Evolutionary conservation across 2,888 invertebrate genomes (phyloP).

Genomic region (Furcula furcula): DNA sequence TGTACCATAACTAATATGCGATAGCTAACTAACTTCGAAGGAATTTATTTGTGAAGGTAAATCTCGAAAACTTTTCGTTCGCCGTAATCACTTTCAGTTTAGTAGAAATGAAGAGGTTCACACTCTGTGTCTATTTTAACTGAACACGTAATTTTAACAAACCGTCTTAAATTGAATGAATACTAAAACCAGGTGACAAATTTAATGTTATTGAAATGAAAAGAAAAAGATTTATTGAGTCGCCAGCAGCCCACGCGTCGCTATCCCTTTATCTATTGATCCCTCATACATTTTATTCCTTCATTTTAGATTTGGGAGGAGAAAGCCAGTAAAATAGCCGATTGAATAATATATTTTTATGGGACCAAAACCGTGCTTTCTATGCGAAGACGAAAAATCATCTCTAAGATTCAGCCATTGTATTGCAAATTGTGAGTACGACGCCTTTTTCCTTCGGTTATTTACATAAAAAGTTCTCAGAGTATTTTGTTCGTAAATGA

Average conservation of each 20-base stretch:
- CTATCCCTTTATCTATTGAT: constrained; percentile 52
- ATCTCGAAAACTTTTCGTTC: constrained; percentile 29
- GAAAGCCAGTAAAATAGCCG: constrained; percentile 67
- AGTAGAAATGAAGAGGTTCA: constrained; percentile 29
- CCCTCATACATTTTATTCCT: constrained; percentile 63
- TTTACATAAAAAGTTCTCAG: constrained; percentile 70
- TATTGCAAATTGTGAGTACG: constrained; percentile 78
- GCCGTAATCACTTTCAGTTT: constrained; percentile 14
- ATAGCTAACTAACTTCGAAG: constrained; percentile 23
- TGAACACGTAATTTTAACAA: constrained; percentile 4
- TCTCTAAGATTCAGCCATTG: constrained; percentile 73
- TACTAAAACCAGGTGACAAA: background rate
- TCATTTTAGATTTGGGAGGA: constrained; percentile 63
- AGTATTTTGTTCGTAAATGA: constrained; percentile 69
- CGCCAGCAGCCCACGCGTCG: constrained; percentile 19
- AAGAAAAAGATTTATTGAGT: constrained; percentile 7
- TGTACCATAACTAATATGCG: constrained; percentile 20
- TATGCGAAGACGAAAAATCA: constrained; percentile 76
- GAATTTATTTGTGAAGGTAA: constrained; percentile 31
- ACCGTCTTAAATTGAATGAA: background rate
- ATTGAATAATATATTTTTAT: constrained; percentile 80
- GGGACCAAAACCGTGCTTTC: constrained; percentile 68
- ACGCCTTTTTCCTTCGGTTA: constrained; percentile 67
- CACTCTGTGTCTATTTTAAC: constrained; percentile 10
- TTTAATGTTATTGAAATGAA: background rate